Conservation (phyloP, 2,888 invertebrate species). For the Lissocephala sabroskyi region DNA sequence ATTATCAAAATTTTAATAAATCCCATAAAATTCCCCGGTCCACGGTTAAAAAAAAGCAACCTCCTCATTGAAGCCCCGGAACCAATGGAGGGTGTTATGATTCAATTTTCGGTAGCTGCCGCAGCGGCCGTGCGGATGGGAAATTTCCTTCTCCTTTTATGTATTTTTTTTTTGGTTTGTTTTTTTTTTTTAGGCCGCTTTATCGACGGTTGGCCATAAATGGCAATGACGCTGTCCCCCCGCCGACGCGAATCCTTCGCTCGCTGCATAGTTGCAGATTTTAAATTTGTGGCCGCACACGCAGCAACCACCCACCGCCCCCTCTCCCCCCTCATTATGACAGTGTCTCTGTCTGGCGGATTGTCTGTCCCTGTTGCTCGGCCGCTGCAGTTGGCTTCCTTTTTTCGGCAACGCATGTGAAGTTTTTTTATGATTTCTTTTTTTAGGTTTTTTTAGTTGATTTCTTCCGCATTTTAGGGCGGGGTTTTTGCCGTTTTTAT, state of each 20-base stretch:
- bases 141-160: no score
- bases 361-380: conserved; percentile 24
- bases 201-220: conserved; percentile 62
- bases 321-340: conserved; percentile 4
- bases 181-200: conserved; percentile 36
- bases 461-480: conserved; percentile 64
- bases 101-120: conserved; percentile 26
- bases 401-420: conserved; percentile 33
- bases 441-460: conserved; percentile 29
- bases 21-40: no score
- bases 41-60: no score
- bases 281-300: conserved; percentile 64
- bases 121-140: no score
- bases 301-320: conserved; percentile 4
- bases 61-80: no score
- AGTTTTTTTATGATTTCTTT: conserved; percentile 15
- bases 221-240: conserved; percentile 33
- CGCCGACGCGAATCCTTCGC: background rate
- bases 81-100: conserved; percentile 9
- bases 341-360: conserved; percentile 18
- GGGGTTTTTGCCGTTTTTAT: conserved; percentile 72
- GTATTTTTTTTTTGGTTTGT: conserved; percentile 8
- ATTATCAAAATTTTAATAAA: conserved; percentile 1
- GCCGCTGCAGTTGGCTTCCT: no score
- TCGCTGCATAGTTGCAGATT: conserved; percentile 51